Evolutionary conservation across 2,113 vertebrate genomes (phyloP), one percentile per base, ranked within the genome.

Genomic region (Hemibagrus wyckioides): DNA sequence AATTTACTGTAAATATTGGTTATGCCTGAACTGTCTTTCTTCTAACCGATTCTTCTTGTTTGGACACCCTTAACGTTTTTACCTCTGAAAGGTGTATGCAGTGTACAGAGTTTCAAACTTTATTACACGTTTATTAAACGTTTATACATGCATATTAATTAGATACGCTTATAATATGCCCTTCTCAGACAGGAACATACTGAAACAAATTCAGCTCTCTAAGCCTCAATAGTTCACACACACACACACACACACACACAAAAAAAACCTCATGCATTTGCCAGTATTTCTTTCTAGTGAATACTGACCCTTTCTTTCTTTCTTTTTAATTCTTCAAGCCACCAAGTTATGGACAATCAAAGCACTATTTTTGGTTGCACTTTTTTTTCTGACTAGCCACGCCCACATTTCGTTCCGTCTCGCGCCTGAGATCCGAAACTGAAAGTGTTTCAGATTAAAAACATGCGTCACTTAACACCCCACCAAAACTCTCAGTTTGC

Each of bases 381-480:
- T 30, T 15, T 67, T 65, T 65, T 67, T 4, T 3, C 2, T 8
- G 13, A n/a, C 19, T 41, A 3, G 39, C 36, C 80, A n/a, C 56
- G 57, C 80, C 57, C 13, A 61, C 6, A 61, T 63, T 1, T 36
- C 2, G 3, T 25, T 17, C 48, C 0, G 13, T 13, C n/a, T n/a
- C n/a, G n/a, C n/a, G n/a, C 30, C 44, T 3, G 1, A 50, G 28
- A n/a, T 77, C 0, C n/a, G 83, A 84, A 84, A 84, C 50, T 33
- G 83, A 84, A 84, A 84, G 83, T 57, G 52, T 56, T 19, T 10
- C n/a, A 0, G 28, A 48, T 30, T 54, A 52, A 67, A 52, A 73
- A 73, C 50, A 73, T 71, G 83, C 83, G 48, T 73, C 65, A 84
- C 17, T 83, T 36, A n/a, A n/a, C n/a, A n/a, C n/a, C n/a, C n/a